Evolutionary conservation across 2,113 vertebrate species (phyloP).

Genomic region (Syngnathoides biaculeatus): DNA sequence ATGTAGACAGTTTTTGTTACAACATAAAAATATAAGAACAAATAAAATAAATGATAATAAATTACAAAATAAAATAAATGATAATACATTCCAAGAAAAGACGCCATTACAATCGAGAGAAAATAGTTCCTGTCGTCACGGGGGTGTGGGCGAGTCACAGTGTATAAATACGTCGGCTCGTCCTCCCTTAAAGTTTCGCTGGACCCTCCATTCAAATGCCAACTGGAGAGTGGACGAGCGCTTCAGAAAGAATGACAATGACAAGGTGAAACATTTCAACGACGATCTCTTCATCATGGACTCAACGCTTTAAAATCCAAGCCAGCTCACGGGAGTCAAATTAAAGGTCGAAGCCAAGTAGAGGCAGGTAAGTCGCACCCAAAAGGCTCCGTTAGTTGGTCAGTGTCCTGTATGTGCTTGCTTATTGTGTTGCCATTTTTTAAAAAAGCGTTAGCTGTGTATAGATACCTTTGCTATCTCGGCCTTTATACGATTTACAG

Average conservation of each 20-base stretch:
- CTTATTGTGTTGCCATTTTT: neutral
- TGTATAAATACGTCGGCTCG: conserved; percentile 78
- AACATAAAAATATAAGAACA: neutral
- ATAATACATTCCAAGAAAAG: neutral
- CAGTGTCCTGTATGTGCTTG: neutral
- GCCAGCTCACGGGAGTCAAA: neutral
- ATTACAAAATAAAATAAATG: neutral
- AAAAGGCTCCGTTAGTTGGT: neutral
- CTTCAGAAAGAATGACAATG: neutral
- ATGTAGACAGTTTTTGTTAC: neutral
- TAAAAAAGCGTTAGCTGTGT: neutral
- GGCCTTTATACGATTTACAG: neutral
- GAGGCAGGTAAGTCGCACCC: neutral
- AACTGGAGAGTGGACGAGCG: conserved; percentile 15
- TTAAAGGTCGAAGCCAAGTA: neutral
- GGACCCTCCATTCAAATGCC: conserved; percentile 50
- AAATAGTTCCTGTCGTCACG: conserved; percentile 72
- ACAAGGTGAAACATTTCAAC: neutral
- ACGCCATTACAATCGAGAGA: conserved; percentile 25
- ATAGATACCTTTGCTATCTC: neutral
- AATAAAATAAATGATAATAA: neutral
- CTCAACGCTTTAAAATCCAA: neutral
- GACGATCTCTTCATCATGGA: neutral
- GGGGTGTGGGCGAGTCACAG: conserved; percentile 66
- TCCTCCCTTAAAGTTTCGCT: conserved; percentile 74